A percentile compares a stretch with the other conserved stretches of the same genome.
Evolutionary conservation across 2,113 vertebrate species (phyloP).

Genomic region (Larimichthys crocea): DNA sequence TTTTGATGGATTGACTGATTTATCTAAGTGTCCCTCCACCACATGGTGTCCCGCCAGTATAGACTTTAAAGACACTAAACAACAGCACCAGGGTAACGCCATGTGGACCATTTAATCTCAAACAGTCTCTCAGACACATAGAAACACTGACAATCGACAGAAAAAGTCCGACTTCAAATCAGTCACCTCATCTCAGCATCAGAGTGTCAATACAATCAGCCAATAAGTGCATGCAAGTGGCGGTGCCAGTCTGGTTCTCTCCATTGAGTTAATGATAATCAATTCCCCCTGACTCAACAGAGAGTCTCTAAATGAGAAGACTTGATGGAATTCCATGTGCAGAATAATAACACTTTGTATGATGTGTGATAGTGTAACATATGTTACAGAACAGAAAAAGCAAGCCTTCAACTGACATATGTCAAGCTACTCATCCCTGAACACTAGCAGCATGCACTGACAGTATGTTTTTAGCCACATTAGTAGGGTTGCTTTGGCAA

Average conservation of each 20-base stretch:
- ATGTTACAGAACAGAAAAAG: not conserved
- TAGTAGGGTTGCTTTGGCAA: not conserved
- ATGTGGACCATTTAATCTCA: conserved; percentile 21
- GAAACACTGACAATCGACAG: conserved; percentile 11
- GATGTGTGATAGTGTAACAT: not conserved
- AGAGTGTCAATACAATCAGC: conserved; percentile 40
- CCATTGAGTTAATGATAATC: conserved; percentile 40
- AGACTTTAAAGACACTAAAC: conserved; percentile 8
- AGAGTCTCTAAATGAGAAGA: conserved; percentile 8
- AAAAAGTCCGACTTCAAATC: conserved; percentile 37
- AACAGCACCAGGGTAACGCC: not conserved
- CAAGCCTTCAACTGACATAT: not conserved
- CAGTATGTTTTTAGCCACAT: not conserved
- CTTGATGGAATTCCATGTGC: conserved; percentile 28
- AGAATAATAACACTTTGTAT: conserved; percentile 1
- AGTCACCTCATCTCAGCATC: conserved; percentile 30
- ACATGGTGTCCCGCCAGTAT: not conserved
- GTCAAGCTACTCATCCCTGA: not conserved
- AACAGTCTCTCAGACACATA: not conserved
- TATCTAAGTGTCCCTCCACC: conserved; percentile 15
- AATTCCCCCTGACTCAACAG: conserved; percentile 31
- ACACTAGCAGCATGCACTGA: not conserved
- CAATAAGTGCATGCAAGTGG: conserved; percentile 24
- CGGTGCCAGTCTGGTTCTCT: not conserved
- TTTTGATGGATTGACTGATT: conserved; percentile 22